A percentile compares a stretch with the other conserved stretches of the same genome.
phyloP scores from a whole-genome alignment of 2,888 invertebrate species.

The Caenorhabditis doughertyi region DNA sequence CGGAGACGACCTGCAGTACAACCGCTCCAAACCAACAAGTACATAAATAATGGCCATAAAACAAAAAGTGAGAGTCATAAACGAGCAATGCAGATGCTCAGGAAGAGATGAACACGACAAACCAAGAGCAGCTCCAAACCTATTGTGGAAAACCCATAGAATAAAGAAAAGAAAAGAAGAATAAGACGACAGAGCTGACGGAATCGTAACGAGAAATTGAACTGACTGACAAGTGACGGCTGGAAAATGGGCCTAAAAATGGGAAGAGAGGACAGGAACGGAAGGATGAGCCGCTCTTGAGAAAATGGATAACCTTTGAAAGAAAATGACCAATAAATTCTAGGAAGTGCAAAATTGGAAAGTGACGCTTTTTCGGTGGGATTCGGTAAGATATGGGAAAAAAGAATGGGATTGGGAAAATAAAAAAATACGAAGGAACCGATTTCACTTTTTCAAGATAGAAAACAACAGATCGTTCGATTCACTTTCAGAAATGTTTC shows the following conservation, averaged over 20 bases:
- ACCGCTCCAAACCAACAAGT: conserved; percentile 42
- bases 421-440: background rate
- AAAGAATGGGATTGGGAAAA: background rate
- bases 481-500: too few relatives aligned
- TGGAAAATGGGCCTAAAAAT: conserved; percentile 42
- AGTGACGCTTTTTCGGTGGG: background rate
- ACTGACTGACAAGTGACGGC: conserved; percentile 55
- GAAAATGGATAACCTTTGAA: conserved; percentile 38
- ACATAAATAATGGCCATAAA: conserved; percentile 63
- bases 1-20: background rate
- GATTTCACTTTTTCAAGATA: conserved; percentile 1
- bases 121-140: conserved; percentile 13
- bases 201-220: conserved; percentile 60
- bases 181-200: conserved; percentile 15
- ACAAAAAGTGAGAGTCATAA: conserved; percentile 63
- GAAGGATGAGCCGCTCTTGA: conserved; percentile 47
- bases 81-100: conserved; percentile 45
- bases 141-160: conserved; percentile 16
- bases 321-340: conserved; percentile 36
- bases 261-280: conserved; percentile 1
- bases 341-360: conserved; percentile 3
- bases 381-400: background rate
- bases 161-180: background rate
- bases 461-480: too few relatives aligned
- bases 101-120: background rate